A percentile compares a stretch with the other conserved stretches of the same genome.
Conservation (phyloP, 1,140 invertebrate species). For the Bacillus rossius region DNA sequence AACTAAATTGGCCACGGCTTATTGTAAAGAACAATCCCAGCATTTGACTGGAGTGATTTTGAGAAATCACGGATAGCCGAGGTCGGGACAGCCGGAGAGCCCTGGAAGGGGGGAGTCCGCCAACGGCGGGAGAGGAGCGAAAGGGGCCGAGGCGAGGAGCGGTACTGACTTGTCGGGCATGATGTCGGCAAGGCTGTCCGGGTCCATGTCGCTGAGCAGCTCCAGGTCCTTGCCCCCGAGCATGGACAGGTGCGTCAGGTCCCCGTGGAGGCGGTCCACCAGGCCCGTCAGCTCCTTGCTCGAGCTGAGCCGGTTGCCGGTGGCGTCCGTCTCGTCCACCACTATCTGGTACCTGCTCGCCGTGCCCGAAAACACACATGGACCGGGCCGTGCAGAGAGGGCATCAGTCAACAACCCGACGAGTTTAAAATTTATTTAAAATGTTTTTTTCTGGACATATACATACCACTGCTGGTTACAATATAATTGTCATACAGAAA, state of each 20-base stretch:
- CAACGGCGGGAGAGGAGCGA: too few relatives aligned
- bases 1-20: too few relatives aligned
- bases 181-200: slow-evolving; percentile 72
- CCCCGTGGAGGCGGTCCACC: slow-evolving; percentile 66
- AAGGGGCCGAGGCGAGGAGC: background rate
- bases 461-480: too few relatives aligned
- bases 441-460: background rate
- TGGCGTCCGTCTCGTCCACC: slow-evolving; percentile 3
- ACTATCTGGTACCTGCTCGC: slow-evolving; percentile 3
- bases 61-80: too few relatives aligned
- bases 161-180: slow-evolving; percentile 60
- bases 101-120: too few relatives aligned
- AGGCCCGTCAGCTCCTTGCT: slow-evolving; percentile 50
- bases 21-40: too few relatives aligned
- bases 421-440: background rate
- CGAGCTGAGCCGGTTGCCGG: slow-evolving; percentile 20
- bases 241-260: slow-evolving; percentile 73
- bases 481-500: background rate
- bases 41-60: too few relatives aligned
- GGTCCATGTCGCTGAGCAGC: slow-evolving; percentile 78
- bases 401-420: background rate
- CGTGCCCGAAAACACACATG: background rate
- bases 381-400: background rate
- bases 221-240: slow-evolving; percentile 73
- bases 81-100: too few relatives aligned